A percentile compares a stretch with the other conserved stretches of the same genome.
phyloP scores from a whole-genome alignment of 2,797 vertebrate genomes.

The Gallinago solitaria region DNA sequence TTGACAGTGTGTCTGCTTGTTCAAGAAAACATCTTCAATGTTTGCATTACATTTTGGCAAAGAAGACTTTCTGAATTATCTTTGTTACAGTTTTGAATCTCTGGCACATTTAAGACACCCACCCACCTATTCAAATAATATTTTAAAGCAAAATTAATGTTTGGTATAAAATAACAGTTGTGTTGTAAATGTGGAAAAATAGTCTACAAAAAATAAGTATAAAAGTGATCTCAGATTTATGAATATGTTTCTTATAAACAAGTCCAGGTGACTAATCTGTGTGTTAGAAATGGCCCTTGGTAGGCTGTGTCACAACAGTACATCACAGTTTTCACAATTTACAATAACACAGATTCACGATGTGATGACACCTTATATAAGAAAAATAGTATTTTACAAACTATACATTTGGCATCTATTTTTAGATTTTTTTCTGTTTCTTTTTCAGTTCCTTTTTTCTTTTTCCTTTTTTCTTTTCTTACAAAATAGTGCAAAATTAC shows the following conservation, averaged over 20 bases:
- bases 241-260: conserved; percentile 76
- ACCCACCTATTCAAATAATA: conserved; percentile 64
- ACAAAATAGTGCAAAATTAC: conserved; percentile 79
- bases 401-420: conserved; percentile 80
- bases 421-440: conserved; percentile 47
- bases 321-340: conserved; percentile 68
- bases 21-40: conserved; percentile 11
- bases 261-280: conserved; percentile 65
- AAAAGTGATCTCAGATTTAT: conserved; percentile 79
- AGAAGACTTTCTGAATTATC: conserved; percentile 10
- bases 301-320: conserved; percentile 56
- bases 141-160: conserved; percentile 74
- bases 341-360: conserved; percentile 72
- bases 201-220: conserved; percentile 82
- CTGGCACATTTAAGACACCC: conserved; percentile 44
- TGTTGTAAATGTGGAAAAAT: conserved; percentile 80
- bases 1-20: conserved; percentile 4
- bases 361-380: conserved; percentile 65
- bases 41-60: conserved; percentile 21
- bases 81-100: background rate
- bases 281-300: conserved; percentile 67
- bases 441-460: conserved; percentile 28
- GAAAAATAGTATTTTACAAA: conserved; percentile 77
- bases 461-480: conserved; percentile 46
- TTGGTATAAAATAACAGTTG: conserved; percentile 76